Conservation (phyloP, 35 echinoderm and acorn worm species). For the Patiria miniata region DNA sequence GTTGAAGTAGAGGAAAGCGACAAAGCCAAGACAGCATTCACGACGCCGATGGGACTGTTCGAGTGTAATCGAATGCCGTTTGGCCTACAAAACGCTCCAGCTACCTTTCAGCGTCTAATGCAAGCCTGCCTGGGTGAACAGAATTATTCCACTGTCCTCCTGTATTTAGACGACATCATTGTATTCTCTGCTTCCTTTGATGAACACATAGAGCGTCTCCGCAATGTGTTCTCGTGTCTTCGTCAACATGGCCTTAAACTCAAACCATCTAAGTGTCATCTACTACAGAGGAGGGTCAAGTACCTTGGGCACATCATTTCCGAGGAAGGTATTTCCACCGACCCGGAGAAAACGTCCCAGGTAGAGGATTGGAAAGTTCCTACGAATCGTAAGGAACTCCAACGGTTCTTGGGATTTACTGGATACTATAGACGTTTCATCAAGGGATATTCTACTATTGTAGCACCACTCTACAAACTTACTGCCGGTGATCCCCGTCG, state of each 20-base stretch:
- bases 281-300: slow-evolving; percentile 43
- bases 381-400: slow-evolving; percentile 33
- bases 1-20: slow-evolving; percentile 39
- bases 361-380: slow-evolving; percentile 52
- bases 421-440: no score
- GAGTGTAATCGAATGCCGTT: slow-evolving; percentile 61
- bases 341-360: slow-evolving; percentile 54
- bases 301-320: slow-evolving; percentile 62
- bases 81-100: slow-evolving; percentile 66
- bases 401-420: slow-evolving; percentile 51
- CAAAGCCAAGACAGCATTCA: slow-evolving; percentile 43
- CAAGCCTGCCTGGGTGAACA: slow-evolving; percentile 52
- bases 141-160: slow-evolving; percentile 56
- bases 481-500: slow-evolving; percentile 2
- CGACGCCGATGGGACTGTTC: slow-evolving; percentile 48
- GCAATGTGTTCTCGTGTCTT: not conserved
- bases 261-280: slow-evolving; percentile 57
- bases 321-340: slow-evolving; percentile 4
- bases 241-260: slow-evolving; percentile 51
- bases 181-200: slow-evolving; percentile 66
- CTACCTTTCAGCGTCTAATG: slow-evolving; percentile 69
- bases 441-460: slow-evolving; percentile 67
- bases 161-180: slow-evolving; percentile 77
- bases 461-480: slow-evolving; percentile 63
- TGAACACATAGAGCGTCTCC: slow-evolving; percentile 30